Evolutionary conservation across 2,888 invertebrate species (phyloP), one percentile per base, ranked within the genome.

Genomic region (Microctonus brassicae): DNA sequence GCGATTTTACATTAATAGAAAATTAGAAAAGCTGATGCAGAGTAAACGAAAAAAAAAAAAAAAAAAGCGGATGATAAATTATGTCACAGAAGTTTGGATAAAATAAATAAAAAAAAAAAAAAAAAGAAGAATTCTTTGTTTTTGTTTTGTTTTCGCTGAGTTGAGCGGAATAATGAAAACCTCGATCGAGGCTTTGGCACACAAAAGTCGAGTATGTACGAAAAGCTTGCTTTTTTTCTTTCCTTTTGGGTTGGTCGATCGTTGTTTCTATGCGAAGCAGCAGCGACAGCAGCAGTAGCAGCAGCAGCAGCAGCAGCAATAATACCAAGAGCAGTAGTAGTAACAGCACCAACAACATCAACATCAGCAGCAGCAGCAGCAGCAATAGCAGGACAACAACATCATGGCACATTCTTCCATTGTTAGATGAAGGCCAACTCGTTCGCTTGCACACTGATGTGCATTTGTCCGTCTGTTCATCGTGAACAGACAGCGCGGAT

Each of bases 401-500:
- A 36, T 11, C 60, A 29, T 20, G 29, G 33, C 53, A 66, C 57
- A 66, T 55, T 55, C 42, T 66, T 66, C 36, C 39, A 64, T 64
- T 39, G 39, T 55, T 24, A 29, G 42, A 60, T 42, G 60, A 60
- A 39, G 52, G 33, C 61, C 33, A 61, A 33, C 17, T 58, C n/a
- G 33, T 20, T 4, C 34, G 17, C 5, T 53, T 72, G 39, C 63
- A 34, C 47, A 39, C 52, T 20, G 29, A 13, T 47, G 34, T 65
- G 42, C 20, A 47, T 60, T 29, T 61, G 17, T 20, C 55, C 58
- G 68, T 62, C 61, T 70, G 73, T 78, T 79, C 78, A 79, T 75
- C 78, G 78, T 62, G 76, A 73, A 74, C 76, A 78, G 29, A 77
- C 65, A 24, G 70, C 69, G 69, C 70, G 76, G 24, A 78, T 71